A percentile compares a stretch with the other conserved stretches of the same genome.
These are phyloP conservation scores for Albula glossodonta DNA, from an alignment of 2,113 vertebrate genomes.

Conservation along the genomic window DNA sequence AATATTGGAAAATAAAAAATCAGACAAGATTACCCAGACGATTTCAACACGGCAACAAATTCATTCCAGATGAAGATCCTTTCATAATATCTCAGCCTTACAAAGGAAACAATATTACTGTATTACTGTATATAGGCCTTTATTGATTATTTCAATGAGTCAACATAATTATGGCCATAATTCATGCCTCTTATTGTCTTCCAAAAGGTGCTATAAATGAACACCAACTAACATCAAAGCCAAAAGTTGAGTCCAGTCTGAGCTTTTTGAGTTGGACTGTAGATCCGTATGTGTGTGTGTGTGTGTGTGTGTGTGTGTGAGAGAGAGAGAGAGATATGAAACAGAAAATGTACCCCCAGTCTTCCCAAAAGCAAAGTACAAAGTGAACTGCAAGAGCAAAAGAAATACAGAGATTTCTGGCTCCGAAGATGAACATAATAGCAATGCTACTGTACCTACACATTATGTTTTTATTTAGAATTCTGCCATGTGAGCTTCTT, in stretches of 20 bases:
- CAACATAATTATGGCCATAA: not conserved
- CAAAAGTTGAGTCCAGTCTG: not conserved
- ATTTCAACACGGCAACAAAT: too few relatives aligned
- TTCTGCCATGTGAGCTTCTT: not conserved
- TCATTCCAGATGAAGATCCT: too few relatives aligned
- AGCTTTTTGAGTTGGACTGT: not conserved
- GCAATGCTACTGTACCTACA: not conserved
- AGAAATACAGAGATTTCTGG: not conserved
- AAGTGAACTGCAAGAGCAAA: not conserved
- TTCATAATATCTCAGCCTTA: too few relatives aligned
- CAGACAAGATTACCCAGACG: too few relatives aligned
- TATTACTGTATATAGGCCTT: too few relatives aligned
- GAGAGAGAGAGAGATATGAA: too few relatives aligned
- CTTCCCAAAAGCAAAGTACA: not conserved
- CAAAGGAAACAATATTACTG: too few relatives aligned
- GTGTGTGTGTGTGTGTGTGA: not conserved
- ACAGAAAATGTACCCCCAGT: not conserved
- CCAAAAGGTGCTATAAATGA: not conserved
- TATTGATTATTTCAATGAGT: not conserved
- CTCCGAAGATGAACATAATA: not conserved
- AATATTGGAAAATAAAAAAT: too few relatives aligned
- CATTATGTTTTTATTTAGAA: slow-evolving; percentile 13
- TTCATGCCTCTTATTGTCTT: not conserved
- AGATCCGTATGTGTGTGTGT: not conserved
- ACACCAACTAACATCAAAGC: not conserved